These are phyloP conservation scores for Caenorhabditis tropicalis DNA, from an alignment of 1,140 invertebrate species.

Conservation along the genomic window DNA sequence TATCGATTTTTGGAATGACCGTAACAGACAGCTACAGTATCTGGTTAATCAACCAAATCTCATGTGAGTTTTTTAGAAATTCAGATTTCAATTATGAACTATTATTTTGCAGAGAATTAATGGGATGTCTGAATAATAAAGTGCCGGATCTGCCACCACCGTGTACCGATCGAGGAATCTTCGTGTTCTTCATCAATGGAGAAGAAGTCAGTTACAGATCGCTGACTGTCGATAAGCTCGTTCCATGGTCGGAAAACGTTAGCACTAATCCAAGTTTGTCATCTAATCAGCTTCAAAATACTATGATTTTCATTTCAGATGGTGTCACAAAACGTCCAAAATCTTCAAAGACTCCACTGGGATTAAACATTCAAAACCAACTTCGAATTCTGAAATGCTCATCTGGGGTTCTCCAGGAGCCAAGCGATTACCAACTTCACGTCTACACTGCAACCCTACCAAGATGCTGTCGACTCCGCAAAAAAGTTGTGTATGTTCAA, in stretches of 20 bases:
- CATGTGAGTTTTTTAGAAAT: not conserved
- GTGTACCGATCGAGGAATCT: not conserved
- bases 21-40: slow-evolving; percentile 44
- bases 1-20: slow-evolving; percentile 18
- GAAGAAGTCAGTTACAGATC: not conserved
- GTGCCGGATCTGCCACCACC: slow-evolving; percentile 44
- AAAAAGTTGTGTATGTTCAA: slow-evolving; percentile 15
- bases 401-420: not conserved
- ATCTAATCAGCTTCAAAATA: not conserved
- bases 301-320: not conserved
- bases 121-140: slow-evolving; percentile 30
- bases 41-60: slow-evolving; percentile 23
- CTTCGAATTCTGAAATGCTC: not conserved
- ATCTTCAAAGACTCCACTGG: not conserved
- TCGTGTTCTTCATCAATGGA: slow-evolving; percentile 39
- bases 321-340: not conserved
- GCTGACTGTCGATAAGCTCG: slow-evolving; percentile 37
- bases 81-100: no score
- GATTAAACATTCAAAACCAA: not conserved
- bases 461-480: slow-evolving; percentile 26
- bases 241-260: slow-evolving; percentile 3
- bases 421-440: not conserved
- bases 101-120: not conserved
- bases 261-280: not conserved
- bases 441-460: slow-evolving; percentile 46